phyloP scores from a whole-genome alignment of 2,888 invertebrate genomes.

The Parelbella ahira region DNA sequence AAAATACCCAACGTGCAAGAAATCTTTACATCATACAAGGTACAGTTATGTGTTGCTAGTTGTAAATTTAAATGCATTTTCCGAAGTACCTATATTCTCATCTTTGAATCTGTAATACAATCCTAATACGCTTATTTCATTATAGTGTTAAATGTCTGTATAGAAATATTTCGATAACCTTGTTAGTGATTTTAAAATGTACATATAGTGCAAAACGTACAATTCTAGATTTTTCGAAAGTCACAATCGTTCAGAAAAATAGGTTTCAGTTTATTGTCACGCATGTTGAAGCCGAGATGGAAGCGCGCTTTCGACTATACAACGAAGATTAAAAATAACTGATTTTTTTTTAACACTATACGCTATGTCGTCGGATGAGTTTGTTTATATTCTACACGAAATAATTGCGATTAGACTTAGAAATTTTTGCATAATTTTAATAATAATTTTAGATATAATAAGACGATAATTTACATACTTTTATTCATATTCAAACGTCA shows the following conservation, averaged over 20 bases:
- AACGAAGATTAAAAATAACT: slow-evolving; percentile 34
- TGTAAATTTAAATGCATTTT: slow-evolving; percentile 40
- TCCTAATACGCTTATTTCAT: too few species aligned
- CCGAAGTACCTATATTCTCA: too few species aligned
- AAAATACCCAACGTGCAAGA: slow-evolving; percentile 46
- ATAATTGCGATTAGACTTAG: slow-evolving; percentile 16
- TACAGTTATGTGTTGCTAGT: slow-evolving; percentile 60
- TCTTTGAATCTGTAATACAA: too few species aligned
- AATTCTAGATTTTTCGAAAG: slow-evolving; percentile 4
- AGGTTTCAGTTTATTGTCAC: slow-evolving; percentile 69
- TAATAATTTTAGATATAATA: slow-evolving; percentile 2
- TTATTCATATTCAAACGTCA: slow-evolving; percentile 49
- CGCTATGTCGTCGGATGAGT: too few species aligned
- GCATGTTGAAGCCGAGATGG: slow-evolving; percentile 45
- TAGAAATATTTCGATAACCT: slow-evolving; percentile 23
- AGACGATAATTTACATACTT: slow-evolving; percentile 39
- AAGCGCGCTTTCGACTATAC: slow-evolving; percentile 31
- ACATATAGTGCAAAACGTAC: slow-evolving; percentile 22
- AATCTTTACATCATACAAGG: slow-evolving; percentile 45
- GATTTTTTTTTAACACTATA: too few species aligned
- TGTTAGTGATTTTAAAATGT: slow-evolving; percentile 7
- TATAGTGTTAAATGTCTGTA: slow-evolving; percentile 8
- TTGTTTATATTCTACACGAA: too few species aligned
- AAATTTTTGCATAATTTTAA: neutral
- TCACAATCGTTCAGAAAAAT: slow-evolving; percentile 52